A percentile compares a stretch with the other conserved stretches of the same genome.
Conservation (phyloP, 2,797 vertebrate species). For the Schizopygopsis pylzovi region DNA sequence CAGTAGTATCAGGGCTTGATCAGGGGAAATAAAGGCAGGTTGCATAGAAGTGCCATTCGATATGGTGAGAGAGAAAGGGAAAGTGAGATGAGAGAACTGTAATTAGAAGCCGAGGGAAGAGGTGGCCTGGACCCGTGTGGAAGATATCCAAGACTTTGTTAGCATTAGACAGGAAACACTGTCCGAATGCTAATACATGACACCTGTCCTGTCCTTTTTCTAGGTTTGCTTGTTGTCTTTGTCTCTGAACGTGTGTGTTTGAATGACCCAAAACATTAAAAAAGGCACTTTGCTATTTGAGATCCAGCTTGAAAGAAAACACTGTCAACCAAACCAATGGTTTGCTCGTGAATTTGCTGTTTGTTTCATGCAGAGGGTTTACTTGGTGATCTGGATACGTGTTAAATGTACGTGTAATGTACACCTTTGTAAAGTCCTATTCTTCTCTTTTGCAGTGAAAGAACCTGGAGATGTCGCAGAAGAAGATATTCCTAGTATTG, state of each 20-base stretch:
- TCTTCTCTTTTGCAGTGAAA: slow-evolving; percentile 56
- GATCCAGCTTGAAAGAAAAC: not conserved
- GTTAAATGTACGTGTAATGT: not conserved
- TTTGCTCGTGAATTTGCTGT: not conserved
- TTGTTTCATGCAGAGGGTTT: not conserved
- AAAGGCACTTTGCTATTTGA: not conserved
- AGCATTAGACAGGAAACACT: slow-evolving; percentile 24
- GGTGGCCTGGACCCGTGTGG: slow-evolving; percentile 55
- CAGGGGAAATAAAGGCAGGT: slow-evolving; percentile 37
- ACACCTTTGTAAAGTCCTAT: not conserved
- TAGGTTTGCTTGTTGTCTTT: not conserved
- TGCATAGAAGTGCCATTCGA: slow-evolving; percentile 42
- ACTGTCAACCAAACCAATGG: not conserved
- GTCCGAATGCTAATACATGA: slow-evolving; percentile 19
- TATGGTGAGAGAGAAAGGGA: slow-evolving; percentile 48
- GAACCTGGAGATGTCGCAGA: slow-evolving; percentile 76
- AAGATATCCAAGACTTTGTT: slow-evolving; percentile 64
- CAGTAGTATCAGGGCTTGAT: slow-evolving; percentile 52
- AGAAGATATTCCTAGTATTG: slow-evolving; percentile 83
- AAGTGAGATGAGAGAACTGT: slow-evolving; percentile 55
- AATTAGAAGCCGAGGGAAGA: slow-evolving; percentile 60
- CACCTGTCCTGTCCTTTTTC: not conserved
- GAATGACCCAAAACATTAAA: not conserved
- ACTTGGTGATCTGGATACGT: not conserved
- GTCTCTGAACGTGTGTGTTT: not conserved